Evolutionary conservation across 2,113 vertebrate genomes (phyloP), one percentile per base, ranked within the genome.

Genomic region (Coregonus clupeaformis): DNA sequence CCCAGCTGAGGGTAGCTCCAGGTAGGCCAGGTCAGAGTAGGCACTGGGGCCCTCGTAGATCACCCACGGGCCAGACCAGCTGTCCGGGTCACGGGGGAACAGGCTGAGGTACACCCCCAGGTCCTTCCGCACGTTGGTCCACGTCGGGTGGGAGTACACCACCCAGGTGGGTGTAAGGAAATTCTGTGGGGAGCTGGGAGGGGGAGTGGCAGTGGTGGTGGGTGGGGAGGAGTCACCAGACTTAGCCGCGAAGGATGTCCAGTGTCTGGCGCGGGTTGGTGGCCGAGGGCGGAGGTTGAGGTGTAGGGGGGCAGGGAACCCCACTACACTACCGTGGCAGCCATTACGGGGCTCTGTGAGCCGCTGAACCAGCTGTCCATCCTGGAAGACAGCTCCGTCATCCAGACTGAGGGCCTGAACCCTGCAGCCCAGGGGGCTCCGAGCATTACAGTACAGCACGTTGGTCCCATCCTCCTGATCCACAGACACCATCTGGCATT

Each of bases 1-100:
- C 2, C 25, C 25, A 6, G 25, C 64, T 32, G 87, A 77, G 0
- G 89, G 80, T 70, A 95, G 76, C 81, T 95, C 93, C 2, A 99
- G 16, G 66, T 91, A 94, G 0, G 95, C 94, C 83, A 99, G 89
- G 87, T 99, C 98, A 0, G 98, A 99, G 87, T 99, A 99, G 13
- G 96, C 97, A 0, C 96, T 97, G 5, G 96, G 96, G 20, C 97
- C 98, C 79, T 97, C 90, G 0, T 95, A 95, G 82, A 98, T 97
- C 64, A 98, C 92, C 98, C 97, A 98, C 0, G 98, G 97, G 52
- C 94, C 93, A 0, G 90, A 93, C 97, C 97, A 99, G 76, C 96
- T 95, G 81, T 95, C 92, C 0, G 90, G 93, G 0, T 98, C 95
- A 62, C 94, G 91, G 22, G 97, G 97, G 45, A 93, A 94, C 3